Conservation (phyloP, 1,140 invertebrate species). For the Laupala kohalensis region DNA sequence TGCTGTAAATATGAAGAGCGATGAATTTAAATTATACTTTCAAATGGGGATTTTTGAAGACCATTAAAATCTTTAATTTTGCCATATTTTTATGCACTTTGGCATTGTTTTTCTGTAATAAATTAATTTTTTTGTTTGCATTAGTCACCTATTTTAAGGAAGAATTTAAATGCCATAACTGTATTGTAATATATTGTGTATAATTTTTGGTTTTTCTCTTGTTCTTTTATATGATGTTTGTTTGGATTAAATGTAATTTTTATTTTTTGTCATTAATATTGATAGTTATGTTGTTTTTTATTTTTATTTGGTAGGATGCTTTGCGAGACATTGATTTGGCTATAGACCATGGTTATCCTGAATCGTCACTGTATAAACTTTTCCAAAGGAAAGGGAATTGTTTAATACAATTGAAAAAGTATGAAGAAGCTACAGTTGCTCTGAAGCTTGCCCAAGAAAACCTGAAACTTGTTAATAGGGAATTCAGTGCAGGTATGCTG, state of each 20-base stretch:
- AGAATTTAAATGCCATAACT: no score
- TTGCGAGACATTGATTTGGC: conserved; percentile 29
- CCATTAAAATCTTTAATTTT: no score
- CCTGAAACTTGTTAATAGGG: conserved; percentile 18
- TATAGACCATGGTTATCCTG: conserved; percentile 26
- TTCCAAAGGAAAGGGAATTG: conserved; percentile 26
- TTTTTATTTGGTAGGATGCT: conserved; percentile 26
- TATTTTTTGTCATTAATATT: conserved; percentile 5
- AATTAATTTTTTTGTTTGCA: no score
- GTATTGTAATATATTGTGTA: background rate
- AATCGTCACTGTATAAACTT: conserved; percentile 28
- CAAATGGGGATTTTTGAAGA: no score
- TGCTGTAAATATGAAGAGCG: no score
- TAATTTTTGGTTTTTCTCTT: background rate
- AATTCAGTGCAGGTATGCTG: conserved; percentile 22
- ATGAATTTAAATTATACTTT: no score
- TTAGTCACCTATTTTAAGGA: no score
- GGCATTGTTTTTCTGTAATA: no score
- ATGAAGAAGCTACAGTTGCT: conserved; percentile 20
- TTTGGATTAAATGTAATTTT: background rate
- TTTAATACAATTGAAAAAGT: conserved; percentile 24
- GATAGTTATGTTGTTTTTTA: conserved; percentile 1
- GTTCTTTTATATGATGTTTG: background rate
- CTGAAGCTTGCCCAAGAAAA: conserved; percentile 20
- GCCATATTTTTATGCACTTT: no score